Base-by-base conservation (phyloP, 2,797 vertebrate genomes). In the Protonibea diacanthus region DNA sequence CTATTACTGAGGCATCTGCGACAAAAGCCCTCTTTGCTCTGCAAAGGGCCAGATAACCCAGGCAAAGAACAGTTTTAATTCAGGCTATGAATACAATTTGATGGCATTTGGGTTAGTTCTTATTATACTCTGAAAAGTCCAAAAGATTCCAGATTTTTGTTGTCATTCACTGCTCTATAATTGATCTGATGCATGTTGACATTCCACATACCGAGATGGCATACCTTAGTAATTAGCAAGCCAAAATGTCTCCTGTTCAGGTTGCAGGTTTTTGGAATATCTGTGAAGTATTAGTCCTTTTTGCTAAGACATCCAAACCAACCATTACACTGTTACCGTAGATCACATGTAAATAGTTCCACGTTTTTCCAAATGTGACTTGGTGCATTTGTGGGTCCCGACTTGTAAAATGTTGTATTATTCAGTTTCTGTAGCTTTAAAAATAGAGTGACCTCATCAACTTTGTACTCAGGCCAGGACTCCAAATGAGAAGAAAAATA, bases 401-500 rank as follows among this genome's bases (percentile, higher is more conserved):
- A 55, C 45, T 61, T 25, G 11, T 29, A 38, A 65, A 80, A 44
- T 57, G 42, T 42, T 61, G 58, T 23, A 61, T 75, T 67, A 42
- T 75, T 57, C n/a, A 9, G 71, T 89, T 91, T 87, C 89, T 91
- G 92, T 52, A 78, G 84, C 91, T 93, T 91, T 91, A 92, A 93
- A 94, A 91, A 91, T 83, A 63, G 89, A 93, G 92, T 97, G 94
- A 95, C 90, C 90, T 94, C 96, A 96, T 93, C 94, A 95, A 96
- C 91, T 95, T 94, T 91, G 92, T 94, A 94, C 93, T 94, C 90
- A 78, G 93, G 95, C 96, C 96, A 97, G 92, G 94, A 95, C 95
- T 96, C 94, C 92, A 92, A 94, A 96, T 86, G 95, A 96, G 94
- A 90, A 95, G 91, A 91, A 96, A 96, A 96, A 96, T 74, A 96